phyloP scores from a whole-genome alignment of 2,113 vertebrate species.

The Caranx melampygus region DNA sequence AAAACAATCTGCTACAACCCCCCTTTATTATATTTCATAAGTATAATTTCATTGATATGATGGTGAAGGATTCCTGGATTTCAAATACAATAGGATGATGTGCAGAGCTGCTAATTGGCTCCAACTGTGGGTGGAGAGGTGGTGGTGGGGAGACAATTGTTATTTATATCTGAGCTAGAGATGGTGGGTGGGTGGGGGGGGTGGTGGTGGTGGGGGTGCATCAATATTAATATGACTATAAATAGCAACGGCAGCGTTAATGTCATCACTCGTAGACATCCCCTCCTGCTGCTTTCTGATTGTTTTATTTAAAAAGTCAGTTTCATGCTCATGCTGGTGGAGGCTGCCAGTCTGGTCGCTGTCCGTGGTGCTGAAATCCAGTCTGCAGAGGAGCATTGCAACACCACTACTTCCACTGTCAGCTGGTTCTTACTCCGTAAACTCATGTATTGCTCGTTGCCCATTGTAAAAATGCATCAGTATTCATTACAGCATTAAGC shows the following conservation, averaged over 20 bases:
- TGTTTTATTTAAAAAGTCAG: not conserved
- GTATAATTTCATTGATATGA: not conserved
- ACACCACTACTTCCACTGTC: not conserved
- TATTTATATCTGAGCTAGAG: slow-evolving; percentile 65
- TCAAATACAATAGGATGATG: not conserved
- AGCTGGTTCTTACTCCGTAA: not conserved
- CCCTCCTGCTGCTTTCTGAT: slow-evolving; percentile 14
- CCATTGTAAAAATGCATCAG: slow-evolving; percentile 1
- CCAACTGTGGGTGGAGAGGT: not conserved
- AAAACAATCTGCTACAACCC: slow-evolving; percentile 29
- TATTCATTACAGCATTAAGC: slow-evolving; percentile 43
- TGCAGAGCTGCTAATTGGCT: slow-evolving; percentile 43
- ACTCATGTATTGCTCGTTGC: slow-evolving; percentile 10
- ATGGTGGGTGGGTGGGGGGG: slow-evolving; percentile 33
- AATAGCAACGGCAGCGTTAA: slow-evolving; percentile 77
- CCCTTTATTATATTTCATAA: not conserved
- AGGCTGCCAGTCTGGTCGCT: slow-evolving; percentile 46
- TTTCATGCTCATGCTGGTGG: not conserved
- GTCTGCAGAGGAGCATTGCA: slow-evolving; percentile 30
- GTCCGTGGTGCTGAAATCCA: slow-evolving; percentile 81
- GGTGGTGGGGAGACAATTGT: not conserved
- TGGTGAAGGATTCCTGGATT: not conserved
- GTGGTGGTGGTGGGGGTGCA: slow-evolving; percentile 53
- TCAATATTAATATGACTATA: slow-evolving; percentile 83
- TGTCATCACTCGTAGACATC: slow-evolving; percentile 56